Percentiles rank a stretch among this genome's conserved stretches.
Evolutionary conservation across 1,140 invertebrate species (phyloP).

Genomic region (Trigoniulus corallinus): DNA sequence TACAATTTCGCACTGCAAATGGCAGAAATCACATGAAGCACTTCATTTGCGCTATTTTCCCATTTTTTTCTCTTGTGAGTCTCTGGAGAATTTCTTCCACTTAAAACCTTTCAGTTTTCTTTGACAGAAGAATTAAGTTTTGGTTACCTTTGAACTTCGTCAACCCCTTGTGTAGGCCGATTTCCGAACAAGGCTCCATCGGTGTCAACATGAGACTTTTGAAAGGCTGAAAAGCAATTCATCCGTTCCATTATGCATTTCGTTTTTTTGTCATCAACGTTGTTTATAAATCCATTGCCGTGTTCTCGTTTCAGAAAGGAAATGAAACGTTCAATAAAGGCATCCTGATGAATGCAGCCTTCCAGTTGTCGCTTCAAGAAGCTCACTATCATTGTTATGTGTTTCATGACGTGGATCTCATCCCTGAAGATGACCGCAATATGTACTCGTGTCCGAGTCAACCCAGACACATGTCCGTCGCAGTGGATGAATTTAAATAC

Average conservation of each 20-base stretch:
- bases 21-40: too few relatives aligned
- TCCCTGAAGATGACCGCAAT: slow-evolving; percentile 75
- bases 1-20: too few relatives aligned
- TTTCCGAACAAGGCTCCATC: too few relatives aligned
- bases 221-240: too few relatives aligned
- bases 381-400: slow-evolving; percentile 69
- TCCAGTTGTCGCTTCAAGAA: slow-evolving; percentile 45
- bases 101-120: too few relatives aligned
- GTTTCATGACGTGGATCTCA: slow-evolving; percentile 87
- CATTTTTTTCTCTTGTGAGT: too few relatives aligned
- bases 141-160: too few relatives aligned
- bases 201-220: too few relatives aligned
- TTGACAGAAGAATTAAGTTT: too few relatives aligned
- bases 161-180: too few relatives aligned
- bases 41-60: too few relatives aligned
- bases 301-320: slow-evolving; percentile 24
- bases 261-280: neutral
- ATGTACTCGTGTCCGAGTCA: slow-evolving; percentile 79
- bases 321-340: slow-evolving; percentile 74
- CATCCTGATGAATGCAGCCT: slow-evolving; percentile 84
- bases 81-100: too few relatives aligned
- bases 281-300: neutral
- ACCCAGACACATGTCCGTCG: slow-evolving; percentile 87
- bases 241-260: neutral
- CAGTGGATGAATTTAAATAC: slow-evolving; percentile 76